Conservation (phyloP, 1,140 invertebrate genomes). For the Cydia amplana region DNA sequence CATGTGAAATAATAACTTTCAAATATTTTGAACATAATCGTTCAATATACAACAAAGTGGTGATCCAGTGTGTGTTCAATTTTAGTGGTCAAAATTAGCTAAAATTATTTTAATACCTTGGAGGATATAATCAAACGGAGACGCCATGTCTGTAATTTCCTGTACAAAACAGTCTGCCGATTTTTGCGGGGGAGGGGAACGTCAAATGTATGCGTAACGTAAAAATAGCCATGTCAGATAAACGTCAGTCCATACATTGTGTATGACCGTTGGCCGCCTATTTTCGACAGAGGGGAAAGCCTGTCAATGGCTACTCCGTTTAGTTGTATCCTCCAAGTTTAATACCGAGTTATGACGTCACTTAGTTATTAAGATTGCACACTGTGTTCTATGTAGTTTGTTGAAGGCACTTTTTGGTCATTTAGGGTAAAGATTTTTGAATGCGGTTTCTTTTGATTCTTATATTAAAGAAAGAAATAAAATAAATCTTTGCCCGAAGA, state of each 20-base stretch:
- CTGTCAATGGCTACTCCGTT: no score
- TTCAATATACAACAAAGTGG: background rate
- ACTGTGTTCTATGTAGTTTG: background rate
- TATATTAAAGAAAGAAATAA: background rate
- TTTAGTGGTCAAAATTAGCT: background rate
- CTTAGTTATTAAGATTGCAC: conserved; percentile 9
- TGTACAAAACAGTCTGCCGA: no score
- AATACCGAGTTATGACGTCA: background rate
- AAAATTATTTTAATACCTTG: background rate
- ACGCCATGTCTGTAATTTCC: no score
- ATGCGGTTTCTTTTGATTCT: background rate
- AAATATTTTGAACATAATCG: conserved; percentile 1
- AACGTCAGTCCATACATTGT: no score
- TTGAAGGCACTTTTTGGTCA: background rate
- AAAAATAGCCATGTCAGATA: no score
- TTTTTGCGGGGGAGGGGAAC: no score
- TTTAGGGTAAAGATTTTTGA: background rate
- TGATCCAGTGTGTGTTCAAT: conserved; percentile 14
- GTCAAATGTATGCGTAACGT: no score
- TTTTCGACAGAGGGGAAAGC: no score
- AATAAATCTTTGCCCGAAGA: background rate
- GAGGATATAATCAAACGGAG: no score
- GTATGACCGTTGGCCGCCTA: no score
- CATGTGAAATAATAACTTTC: conserved; percentile 7
- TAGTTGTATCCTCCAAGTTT: background rate